Conservation (phyloP, 2,113 vertebrate genomes). For the Tyrannus savana region DNA sequence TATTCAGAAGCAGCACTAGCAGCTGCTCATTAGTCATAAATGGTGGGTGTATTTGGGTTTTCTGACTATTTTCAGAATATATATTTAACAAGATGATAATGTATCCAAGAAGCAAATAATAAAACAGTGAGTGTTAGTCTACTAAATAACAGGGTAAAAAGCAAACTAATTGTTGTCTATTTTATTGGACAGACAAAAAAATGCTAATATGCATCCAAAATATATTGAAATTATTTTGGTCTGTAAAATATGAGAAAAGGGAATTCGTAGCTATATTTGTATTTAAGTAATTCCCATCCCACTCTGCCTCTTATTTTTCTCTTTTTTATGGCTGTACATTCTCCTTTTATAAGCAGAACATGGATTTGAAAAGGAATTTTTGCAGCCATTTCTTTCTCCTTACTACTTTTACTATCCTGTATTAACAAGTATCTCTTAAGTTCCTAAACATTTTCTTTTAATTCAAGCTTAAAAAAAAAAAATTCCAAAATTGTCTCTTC, state of each 20-base stretch:
- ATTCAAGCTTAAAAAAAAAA: neutral
- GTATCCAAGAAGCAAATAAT: neutral
- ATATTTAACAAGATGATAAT: neutral
- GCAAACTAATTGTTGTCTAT: neutral
- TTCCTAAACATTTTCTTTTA: neutral
- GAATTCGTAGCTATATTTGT: neutral
- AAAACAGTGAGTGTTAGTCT: neutral
- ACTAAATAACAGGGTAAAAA: neutral
- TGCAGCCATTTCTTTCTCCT: neutral
- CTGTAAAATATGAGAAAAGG: neutral
- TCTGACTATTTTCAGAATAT: neutral
- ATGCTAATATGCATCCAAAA: neutral
- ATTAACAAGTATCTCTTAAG: neutral
- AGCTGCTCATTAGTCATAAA: slow-evolving; percentile 29
- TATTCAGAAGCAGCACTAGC: neutral
- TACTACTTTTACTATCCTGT: neutral
- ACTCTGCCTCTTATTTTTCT: neutral
- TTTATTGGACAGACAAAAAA: neutral
- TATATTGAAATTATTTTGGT: neutral
- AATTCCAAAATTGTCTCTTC: neutral
- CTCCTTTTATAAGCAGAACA: neutral
- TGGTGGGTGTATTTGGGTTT: neutral
- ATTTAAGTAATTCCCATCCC: neutral
- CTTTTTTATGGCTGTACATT: neutral
- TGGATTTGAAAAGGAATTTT: neutral